These are phyloP conservation scores for Gobionotothen gibberifrons DNA, from an alignment of 2,797 vertebrate genomes.

Conservation along the genomic window DNA sequence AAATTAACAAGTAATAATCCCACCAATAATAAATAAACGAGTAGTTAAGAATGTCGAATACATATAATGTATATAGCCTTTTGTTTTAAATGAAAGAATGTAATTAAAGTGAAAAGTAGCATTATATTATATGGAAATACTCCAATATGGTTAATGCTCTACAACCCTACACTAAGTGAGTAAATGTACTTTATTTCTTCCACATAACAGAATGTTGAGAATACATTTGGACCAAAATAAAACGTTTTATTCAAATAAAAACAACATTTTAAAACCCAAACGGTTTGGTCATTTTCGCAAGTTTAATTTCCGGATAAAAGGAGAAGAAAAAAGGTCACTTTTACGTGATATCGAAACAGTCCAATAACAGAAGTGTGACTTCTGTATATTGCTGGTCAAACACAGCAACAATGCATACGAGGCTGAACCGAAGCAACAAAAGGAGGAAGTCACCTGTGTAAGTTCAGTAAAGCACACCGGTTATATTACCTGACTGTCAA, in stretches of 20 bases:
- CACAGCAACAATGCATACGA: constrained; percentile 10
- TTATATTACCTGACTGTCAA: constrained; percentile 37
- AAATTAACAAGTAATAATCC: no score
- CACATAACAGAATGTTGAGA: background rate
- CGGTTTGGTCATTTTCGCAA: fast-evolving
- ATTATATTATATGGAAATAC: background rate
- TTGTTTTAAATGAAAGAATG: background rate
- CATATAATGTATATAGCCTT: background rate
- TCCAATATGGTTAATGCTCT: background rate
- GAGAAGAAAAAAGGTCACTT: constrained; percentile 13
- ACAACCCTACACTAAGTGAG: background rate
- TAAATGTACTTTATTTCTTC: background rate
- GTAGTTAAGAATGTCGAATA: background rate
- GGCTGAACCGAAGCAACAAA: constrained; percentile 47
- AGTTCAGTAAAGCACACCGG: constrained; percentile 44
- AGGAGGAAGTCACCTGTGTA: constrained; percentile 77
- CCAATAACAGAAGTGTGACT: background rate
- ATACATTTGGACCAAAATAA: background rate
- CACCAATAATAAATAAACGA: background rate
- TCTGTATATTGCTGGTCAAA: background rate
- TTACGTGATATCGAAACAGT: constrained; percentile 22
- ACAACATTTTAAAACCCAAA: background rate
- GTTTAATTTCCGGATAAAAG: constrained; percentile 16
- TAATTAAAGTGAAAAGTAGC: background rate
- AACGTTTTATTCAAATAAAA: background rate